Evolutionary conservation across 2,797 vertebrate species (phyloP), one percentile per base, ranked within the genome.

Genomic region (Mallotus villosus): DNA sequence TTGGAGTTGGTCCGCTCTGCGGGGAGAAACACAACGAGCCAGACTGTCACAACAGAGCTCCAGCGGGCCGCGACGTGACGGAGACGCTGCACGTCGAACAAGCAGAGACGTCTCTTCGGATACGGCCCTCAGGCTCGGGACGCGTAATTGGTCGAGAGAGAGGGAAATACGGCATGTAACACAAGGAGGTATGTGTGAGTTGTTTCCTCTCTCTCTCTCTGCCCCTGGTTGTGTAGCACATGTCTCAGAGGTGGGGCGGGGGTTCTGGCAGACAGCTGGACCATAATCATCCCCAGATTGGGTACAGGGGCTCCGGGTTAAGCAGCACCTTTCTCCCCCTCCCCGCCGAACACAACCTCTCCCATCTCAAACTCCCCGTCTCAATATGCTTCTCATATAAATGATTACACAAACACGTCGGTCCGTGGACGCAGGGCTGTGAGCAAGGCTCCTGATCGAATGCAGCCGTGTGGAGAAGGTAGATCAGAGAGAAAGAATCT

Each of bases 1-100:
- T 98, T 99, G 78, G 96, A 99, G 88, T 96, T 95, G 0, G 97
- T 98, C 84, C 97, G 93, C 90, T 99, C 98, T 99, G 88, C 55
- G 4, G 0, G 67, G 9, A 77, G 41, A 81, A 37, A 46, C 49
- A 71, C 14, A 68, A 17, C 70, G 19, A 5, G 41, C 2, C 37
- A 73, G 68, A 64, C 21, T 19, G 57, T 85, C 57, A 84, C 29
- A 27, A 74, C 29, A 46, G 21, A 46, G 9, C 11, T 53, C 8
- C 24, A 21, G 67, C 59, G 62, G 62, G 37, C 8, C 65, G 9
- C 79, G 70, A 79, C 74, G 80, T 67, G 64, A 70, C 74, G 68
- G 78, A 53, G 57, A 41, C 32, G 74, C 73, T 85, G 80, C 1
- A 17, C 63, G 72, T 25, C 68, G 72, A 78, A 57, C 75, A 29